Evolutionary conservation across 2,797 vertebrate species (phyloP), one percentile per base, ranked within the genome.

Genomic region (Epinephelus coioides): DNA sequence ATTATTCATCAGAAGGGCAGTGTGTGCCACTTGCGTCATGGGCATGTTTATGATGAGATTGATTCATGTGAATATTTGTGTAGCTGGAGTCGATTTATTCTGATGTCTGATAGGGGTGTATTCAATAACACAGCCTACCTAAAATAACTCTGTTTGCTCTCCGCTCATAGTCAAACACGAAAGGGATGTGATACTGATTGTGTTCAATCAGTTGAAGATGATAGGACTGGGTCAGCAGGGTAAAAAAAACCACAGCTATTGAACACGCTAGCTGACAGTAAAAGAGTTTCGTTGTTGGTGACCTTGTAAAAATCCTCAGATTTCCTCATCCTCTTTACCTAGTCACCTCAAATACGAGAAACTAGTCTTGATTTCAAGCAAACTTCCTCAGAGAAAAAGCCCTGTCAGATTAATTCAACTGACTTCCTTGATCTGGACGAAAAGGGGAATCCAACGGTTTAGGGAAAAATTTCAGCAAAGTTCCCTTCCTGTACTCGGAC

Each of bases 301-400:
- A 67, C 23, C 27, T 1, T 17, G 21, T 77, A 47, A 83, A 86
- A 83, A 50, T 4, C n/a, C 11, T 25, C 19, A 8, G 4, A 86
- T 87, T 89, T 90, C 83, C 79, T 88, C 66, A 79, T 84, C 63
- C 46, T 40, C n/a, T 69, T 60, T 27, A 46, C 6, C 44, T 23
- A n/a, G 30, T 72, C 38, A 64, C 14, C 9, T 60, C 27, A 74
- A 30, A 60, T 67, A 73, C 56, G 18, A 82, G 59, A 83, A 90
- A 85, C 66, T 38, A 10, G 69, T 60, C 30, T 57, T 19, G 12
- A 82, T 69, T 46, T 76, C 43, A 76, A 19, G 1, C 21, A 18
- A 57, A 89, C 75, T 91, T 93, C 88, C 87, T 71, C 86, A 74
- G 38, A 69, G 77, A 90, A 87, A 89, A 88, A 85, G 19, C 71